These are phyloP conservation scores for Erinaceus europaeus DNA, from an alignment of 2,113 vertebrate species.

Conservation along the genomic window DNA sequence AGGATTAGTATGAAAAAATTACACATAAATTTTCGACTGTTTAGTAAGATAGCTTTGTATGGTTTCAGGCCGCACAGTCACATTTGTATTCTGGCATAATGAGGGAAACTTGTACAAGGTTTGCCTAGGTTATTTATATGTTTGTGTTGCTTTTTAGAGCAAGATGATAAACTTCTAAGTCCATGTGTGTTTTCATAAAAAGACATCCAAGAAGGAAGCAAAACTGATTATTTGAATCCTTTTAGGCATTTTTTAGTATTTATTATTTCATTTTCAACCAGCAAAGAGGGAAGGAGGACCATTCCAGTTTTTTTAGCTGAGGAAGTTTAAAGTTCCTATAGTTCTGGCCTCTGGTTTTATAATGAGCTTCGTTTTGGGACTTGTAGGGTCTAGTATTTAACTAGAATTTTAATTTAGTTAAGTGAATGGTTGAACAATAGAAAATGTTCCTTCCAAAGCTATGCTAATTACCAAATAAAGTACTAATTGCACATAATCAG, in stretches of 20 bases:
- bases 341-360: neutral
- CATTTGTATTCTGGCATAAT: neutral
- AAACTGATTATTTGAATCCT: neutral
- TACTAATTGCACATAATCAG: neutral
- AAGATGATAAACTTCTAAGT: neutral
- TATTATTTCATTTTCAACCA: neutral
- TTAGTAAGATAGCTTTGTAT: neutral
- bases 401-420: neutral
- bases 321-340: neutral
- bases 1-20: neutral
- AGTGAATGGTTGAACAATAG: neutral
- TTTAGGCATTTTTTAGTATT: neutral
- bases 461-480: slow-evolving; percentile 2
- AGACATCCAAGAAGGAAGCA: neutral
- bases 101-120: neutral
- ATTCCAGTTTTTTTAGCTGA: neutral
- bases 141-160: neutral
- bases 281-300: neutral
- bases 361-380: neutral
- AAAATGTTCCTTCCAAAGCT: slow-evolving; percentile 6
- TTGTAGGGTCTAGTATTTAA: neutral
- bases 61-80: neutral
- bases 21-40: too few relatives aligned
- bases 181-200: neutral
- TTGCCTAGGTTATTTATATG: neutral